Base-by-base conservation (phyloP, 1,140 invertebrate species). In the Cyclina sinensis region DNA sequence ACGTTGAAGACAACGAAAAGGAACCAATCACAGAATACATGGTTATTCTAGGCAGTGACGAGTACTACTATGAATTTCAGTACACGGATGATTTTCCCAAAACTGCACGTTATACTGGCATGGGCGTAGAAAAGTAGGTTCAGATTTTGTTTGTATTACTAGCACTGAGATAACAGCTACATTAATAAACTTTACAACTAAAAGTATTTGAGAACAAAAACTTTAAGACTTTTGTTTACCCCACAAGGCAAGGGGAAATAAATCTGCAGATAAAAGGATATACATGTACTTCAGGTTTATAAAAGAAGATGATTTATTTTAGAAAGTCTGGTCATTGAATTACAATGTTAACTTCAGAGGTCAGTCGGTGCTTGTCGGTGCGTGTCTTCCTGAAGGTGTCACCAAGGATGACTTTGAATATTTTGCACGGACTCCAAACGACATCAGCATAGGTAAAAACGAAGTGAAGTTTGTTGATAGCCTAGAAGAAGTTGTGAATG, bases 321-420 rank as follows among this genome's bases (percentile, higher is more conserved):
- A n/a, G n/a, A n/a, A n/a, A n/a, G n/a, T n/a, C n/a, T n/a, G n/a
- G n/a, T n/a, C n/a, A n/a, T n/a, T n/a, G n/a, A n/a, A n/a, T n/a
- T n/a, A n/a, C n/a, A n/a, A n/a, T n/a, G n/a, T n/a, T n/a, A n/a
- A n/a, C n/a, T n/a, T n/a, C 32, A 83, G 81, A 65, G 14, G n/a
- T n/a, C 18, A 30, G 16, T 43, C 59, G 21, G 54, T 83, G 14
- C n/a, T 83, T 11, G 39, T 83, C 0, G 81, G 81, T 1, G n/a
- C 48, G 0, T 83, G 81, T 70, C 43, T 83, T 24, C 81, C 81
- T 0, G 81, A 68, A 30, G 62, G n/a, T 5, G 65, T 35, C 1
- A 83, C 62, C 0, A 16, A 30, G 7, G 81, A 83, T n/a, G 65
- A 83, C 62, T 27, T 70, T 0, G 9, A 16, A 4, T 1, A 51